Base-by-base conservation (phyloP, 2,888 invertebrate species). In the Drosophila infuscata region DNA sequence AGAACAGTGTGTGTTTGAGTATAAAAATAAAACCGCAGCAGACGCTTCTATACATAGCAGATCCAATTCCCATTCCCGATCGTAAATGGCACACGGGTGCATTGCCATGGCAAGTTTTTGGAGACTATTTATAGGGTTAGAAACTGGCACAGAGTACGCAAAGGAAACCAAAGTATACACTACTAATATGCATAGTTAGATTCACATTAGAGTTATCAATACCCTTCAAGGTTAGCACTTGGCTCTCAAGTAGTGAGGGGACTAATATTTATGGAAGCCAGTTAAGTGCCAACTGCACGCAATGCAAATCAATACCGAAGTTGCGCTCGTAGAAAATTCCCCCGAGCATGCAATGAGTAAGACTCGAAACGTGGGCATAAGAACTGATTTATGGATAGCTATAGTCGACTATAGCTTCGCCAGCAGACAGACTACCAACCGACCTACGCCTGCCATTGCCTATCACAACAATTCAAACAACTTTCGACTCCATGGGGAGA, bases 71-170 rank as follows among this genome's bases (percentile, higher is more conserved):
- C 46, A 46, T 71, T 49, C 48, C n/a, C 36, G 51, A 58, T 54
- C 41, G 62, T 74, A 87, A 87, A 87, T 87, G 87, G 90, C 86
- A 89, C 81, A 83, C 71, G 83, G 57, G 87, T 88, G 81, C 88
- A 81, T 83, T 87, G 90, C 75, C 86, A 78, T 64, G 62, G 58
- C 36, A 51, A 69, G 49, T 51, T 66, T 73, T 72, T 76, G 67
- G 60, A 63, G n/a, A 46, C 56, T 85, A 85, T 85, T 80, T 68
- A 76, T 85, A 81, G 80, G 30, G 30, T 0, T n/a, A 5, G 30
- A 60, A 83, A 67, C 53, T 68, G 74, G 74, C 74, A 78, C 76
- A 76, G 33, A 53, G 72, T 51, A 67, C 57, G 41, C 46, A 48
- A 51, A n/a, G 52, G 30, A 35, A 61, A 66, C 46, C 52, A 49